A percentile compares a stretch with the other conserved stretches of the same genome.
Evolutionary conservation across 2,888 invertebrate species (phyloP).

Genomic region (Oasisia sp.): DNA sequence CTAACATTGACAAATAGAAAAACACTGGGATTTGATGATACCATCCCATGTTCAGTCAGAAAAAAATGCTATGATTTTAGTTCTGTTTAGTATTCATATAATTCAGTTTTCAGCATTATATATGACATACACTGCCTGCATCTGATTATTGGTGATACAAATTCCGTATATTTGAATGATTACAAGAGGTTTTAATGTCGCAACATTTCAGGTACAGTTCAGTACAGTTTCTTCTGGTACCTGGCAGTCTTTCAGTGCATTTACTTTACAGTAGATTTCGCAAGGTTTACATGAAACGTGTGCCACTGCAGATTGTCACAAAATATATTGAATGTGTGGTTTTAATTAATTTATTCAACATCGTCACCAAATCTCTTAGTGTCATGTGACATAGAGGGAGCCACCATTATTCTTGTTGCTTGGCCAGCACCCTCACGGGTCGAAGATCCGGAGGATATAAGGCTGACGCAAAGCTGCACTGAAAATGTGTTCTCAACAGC

Average conservation of each 20-base stretch:
- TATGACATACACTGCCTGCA: too few species aligned
- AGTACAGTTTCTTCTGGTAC: not conserved
- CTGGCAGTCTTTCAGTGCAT: too few species aligned
- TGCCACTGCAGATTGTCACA: not conserved
- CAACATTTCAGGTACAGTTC: not conserved
- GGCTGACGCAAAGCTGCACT: not conserved
- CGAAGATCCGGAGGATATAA: not conserved
- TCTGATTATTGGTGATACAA: too few species aligned
- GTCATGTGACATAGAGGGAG: slow-evolving; percentile 1
- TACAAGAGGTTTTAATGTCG: not conserved
- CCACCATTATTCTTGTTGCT: slow-evolving; percentile 12
- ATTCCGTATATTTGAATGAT: not conserved
- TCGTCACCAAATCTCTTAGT: not conserved
- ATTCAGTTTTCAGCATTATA: too few species aligned
- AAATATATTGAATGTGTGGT: not conserved
- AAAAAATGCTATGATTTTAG: too few species aligned
- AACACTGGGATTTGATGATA: too few species aligned
- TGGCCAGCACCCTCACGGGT: not conserved
- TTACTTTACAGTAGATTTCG: not conserved
- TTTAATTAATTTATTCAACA: not conserved
- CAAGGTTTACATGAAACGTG: not conserved
- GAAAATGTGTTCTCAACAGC: not conserved
- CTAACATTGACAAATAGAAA: too few species aligned
- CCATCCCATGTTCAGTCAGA: too few species aligned
- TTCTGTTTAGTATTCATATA: too few species aligned